Evolutionary conservation across 92 coral and sea anemone species (phyloP).

Genomic region (Umimayanthus kanabou): DNA sequence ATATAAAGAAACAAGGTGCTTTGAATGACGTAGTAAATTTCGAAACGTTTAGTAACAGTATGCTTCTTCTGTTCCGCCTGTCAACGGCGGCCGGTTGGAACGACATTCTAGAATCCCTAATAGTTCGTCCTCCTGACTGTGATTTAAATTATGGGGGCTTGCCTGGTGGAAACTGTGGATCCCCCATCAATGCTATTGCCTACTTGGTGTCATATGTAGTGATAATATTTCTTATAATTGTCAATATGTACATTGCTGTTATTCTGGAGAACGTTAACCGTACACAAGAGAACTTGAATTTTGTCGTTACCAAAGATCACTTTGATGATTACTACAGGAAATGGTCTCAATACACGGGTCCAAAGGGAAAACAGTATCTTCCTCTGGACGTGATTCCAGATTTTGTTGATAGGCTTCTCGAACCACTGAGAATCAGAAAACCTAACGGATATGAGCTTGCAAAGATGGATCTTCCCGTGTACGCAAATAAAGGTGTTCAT

Average conservation of each 20-base stretch:
- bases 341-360: constrained; percentile 80
- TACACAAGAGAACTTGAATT: constrained; percentile 83
- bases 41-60: constrained; percentile 87
- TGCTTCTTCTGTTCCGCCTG: constrained; percentile 88
- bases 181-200: constrained; percentile 60
- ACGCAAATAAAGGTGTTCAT: constrained; percentile 80
- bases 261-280: constrained; percentile 91
- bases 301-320: constrained; percentile 83
- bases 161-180: constrained; percentile 85
- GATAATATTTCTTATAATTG: constrained; percentile 77
- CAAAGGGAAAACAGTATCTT: constrained; percentile 77
- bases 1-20: constrained; percentile 80
- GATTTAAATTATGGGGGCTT: constrained; percentile 63
- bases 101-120: constrained; percentile 83
- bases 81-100: constrained; percentile 98
- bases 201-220: constrained; percentile 80
- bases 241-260: constrained; percentile 95
- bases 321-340: constrained; percentile 84
- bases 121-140: constrained; percentile 89
- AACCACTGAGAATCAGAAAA: constrained; percentile 77
- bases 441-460: constrained; percentile 71
- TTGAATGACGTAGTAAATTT: constrained; percentile 87
- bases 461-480: constrained; percentile 76
- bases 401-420: constrained; percentile 76
- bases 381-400: constrained; percentile 77